Evolutionary conservation across 2,113 vertebrate genomes (phyloP).

Genomic region (Anser brachyrhynchus): DNA sequence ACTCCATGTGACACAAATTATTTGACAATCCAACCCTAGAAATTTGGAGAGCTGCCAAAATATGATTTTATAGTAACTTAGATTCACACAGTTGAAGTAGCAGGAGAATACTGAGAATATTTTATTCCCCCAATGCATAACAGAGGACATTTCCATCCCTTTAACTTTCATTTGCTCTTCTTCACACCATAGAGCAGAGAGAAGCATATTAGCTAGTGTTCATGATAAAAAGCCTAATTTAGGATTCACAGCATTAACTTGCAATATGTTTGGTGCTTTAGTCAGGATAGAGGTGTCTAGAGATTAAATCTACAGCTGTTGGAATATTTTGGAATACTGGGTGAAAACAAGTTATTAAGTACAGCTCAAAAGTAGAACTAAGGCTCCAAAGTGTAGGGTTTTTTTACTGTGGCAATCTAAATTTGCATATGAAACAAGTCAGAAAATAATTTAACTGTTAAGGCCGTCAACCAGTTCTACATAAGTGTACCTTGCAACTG

Average conservation of each 20-base stretch:
- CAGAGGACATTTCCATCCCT: background rate
- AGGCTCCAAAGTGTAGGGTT: background rate
- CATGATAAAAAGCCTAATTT: background rate
- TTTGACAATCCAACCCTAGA: background rate
- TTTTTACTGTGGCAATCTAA: background rate
- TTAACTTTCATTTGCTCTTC: conserved; percentile 17
- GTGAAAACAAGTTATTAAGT: conserved; percentile 7
- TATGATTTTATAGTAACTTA: background rate
- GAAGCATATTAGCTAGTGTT: background rate
- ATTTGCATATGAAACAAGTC: background rate
- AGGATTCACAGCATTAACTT: background rate
- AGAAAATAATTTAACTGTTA: background rate
- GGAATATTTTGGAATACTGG: conserved; percentile 2
- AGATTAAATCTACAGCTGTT: conserved; percentile 24
- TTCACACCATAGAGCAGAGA: background rate
- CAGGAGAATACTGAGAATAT: background rate
- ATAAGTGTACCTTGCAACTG: background rate
- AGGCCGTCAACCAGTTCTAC: background rate
- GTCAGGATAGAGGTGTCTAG: background rate
- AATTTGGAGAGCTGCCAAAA: background rate
- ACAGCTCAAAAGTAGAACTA: conserved; percentile 6
- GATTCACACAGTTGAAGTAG: background rate
- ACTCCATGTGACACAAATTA: background rate
- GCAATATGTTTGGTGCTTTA: conserved; percentile 26
- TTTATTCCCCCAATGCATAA: background rate